These are phyloP conservation scores for Rachycentron canadum DNA, from an alignment of 2,797 vertebrate genomes.

Conservation along the genomic window DNA sequence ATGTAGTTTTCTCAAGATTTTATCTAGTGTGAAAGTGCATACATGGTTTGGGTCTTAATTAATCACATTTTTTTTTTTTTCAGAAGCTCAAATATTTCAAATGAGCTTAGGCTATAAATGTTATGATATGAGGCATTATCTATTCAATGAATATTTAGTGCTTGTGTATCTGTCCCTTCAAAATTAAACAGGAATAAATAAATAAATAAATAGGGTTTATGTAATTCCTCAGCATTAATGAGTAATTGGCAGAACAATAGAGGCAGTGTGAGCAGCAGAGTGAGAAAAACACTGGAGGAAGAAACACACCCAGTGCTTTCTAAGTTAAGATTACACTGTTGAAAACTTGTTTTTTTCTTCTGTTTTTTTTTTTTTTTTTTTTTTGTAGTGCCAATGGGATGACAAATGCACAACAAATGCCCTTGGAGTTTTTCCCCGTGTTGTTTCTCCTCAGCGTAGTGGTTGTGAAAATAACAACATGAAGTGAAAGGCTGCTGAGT, in stretches of 20 bases:
- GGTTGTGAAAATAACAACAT: conserved; percentile 76
- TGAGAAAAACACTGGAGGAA: conserved; percentile 48
- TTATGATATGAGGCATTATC: conserved; percentile 27
- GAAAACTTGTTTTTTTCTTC: conserved; percentile 63
- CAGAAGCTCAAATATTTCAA: conserved; percentile 9
- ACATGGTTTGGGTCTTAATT: conserved; percentile 23
- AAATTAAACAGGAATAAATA: conserved; percentile 49
- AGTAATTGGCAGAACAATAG: conserved; percentile 52
- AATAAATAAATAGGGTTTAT: conserved; percentile 50
- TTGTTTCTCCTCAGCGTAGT: conserved; percentile 58
- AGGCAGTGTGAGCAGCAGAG: conserved; percentile 45
- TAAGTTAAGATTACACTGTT: conserved; percentile 71
- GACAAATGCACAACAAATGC: conserved; percentile 80
- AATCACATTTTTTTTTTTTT: conserved; percentile 2
- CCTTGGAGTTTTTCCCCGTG: conserved; percentile 73
- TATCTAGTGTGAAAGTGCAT: background rate
- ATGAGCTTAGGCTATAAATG: conserved; percentile 22
- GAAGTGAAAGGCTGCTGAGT: conserved; percentile 72
- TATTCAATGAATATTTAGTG: conserved; percentile 15
- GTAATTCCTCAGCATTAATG: conserved; percentile 61
- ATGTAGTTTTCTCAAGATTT: conserved; percentile 13
- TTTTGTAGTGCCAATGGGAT: conserved; percentile 63
- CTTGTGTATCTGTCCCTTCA: conserved; percentile 23
- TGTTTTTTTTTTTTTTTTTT: no score
- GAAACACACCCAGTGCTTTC: conserved; percentile 69